Base-by-base conservation (phyloP, 2,113 vertebrate species). In the Leptocoma aspasia region DNA sequence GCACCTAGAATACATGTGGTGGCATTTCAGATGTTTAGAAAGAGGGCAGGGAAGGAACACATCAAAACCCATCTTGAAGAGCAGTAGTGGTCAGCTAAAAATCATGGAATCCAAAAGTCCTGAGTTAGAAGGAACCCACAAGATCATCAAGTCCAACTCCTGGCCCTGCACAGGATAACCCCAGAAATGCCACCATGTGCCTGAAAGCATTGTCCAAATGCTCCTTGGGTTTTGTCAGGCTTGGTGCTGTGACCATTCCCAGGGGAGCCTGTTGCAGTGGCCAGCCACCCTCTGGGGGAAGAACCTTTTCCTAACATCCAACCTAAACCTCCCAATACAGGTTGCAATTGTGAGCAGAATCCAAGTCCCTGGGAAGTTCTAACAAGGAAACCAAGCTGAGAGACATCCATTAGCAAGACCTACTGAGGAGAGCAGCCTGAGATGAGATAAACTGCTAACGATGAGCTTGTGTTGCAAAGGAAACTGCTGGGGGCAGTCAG, bases 351-450 rank as follows among this genome's bases (percentile, higher is more conserved):
- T 1, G 1, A 75, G 37, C 71, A 59, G 63, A 88, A 78, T 57
- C 66, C 49, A n/a, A 42, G 53, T 84, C 57, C 30, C 76, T 3
- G 5, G 71, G 64, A 81, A 64, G 53, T 27, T 8, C 33, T 93
- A 76, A 80, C 70, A 82, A 89, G 70, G 75, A 82, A 88, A 37
- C 41, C 75, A 73, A 86, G 59, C 65, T 71, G 83, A 89, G 90
- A 96, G 22, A 19, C 71, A 68, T 49, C 71, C 63, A 6, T 88
- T 78, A 88, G 60, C 13, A 42, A 71, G 47, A n/a, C 47, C 54
- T 86, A 28, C 54, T 42, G 37, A 70, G 14, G 85, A 31, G 72
- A 80, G 75, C 75, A 69, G 77, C 15, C 60, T 35, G 50, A 77
- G 72, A 60, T 61, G 86, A 91, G 85, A 86, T 52, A 52, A 82